phyloP scores from a whole-genome alignment of 2,888 invertebrate genomes.

The Autographa gamma region DNA sequence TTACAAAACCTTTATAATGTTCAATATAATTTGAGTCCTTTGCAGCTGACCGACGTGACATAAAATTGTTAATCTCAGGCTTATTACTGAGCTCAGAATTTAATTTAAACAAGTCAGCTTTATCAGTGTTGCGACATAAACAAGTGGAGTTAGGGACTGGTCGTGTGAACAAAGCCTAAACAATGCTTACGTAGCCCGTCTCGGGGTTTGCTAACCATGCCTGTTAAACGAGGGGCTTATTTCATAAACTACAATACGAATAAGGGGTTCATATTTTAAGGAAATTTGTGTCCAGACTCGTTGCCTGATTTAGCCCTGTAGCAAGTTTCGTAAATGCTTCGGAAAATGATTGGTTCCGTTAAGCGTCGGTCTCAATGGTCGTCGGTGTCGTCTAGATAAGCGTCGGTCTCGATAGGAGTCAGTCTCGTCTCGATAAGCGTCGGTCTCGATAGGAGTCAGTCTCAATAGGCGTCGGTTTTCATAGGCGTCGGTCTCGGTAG shows the following conservation, averaged over 20 bases:
- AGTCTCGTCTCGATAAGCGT: too few species aligned
- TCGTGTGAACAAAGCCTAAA: slow-evolving; percentile 22
- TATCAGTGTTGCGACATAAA: slow-evolving; percentile 22
- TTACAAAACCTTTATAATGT: background rate
- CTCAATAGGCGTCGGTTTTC: too few species aligned
- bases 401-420: too few species aligned
- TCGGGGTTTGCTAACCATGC: slow-evolving; percentile 7
- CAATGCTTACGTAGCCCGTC: slow-evolving; percentile 24
- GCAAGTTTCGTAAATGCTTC: too few species aligned
- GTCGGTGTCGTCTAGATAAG: too few species aligned
- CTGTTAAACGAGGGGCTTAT: slow-evolving; percentile 19
- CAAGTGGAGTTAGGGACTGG: slow-evolving; percentile 15
- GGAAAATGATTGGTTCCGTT: too few species aligned
- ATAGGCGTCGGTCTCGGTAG: too few species aligned
- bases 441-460: too few species aligned
- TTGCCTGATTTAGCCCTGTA: too few species aligned
- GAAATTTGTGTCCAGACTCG: background rate
- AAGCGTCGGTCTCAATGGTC: too few species aligned
- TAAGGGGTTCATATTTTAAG: background rate
- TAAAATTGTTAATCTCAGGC: slow-evolving; percentile 3
- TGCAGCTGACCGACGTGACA: background rate
- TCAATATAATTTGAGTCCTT: background rate
- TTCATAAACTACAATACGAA: slow-evolving; percentile 7
- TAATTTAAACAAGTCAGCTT: slow-evolving; percentile 45
- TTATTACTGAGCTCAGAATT: slow-evolving; percentile 30